Conservation (phyloP, 53 echinoderm and acorn worm species). For the Paracentrotus lividus region DNA sequence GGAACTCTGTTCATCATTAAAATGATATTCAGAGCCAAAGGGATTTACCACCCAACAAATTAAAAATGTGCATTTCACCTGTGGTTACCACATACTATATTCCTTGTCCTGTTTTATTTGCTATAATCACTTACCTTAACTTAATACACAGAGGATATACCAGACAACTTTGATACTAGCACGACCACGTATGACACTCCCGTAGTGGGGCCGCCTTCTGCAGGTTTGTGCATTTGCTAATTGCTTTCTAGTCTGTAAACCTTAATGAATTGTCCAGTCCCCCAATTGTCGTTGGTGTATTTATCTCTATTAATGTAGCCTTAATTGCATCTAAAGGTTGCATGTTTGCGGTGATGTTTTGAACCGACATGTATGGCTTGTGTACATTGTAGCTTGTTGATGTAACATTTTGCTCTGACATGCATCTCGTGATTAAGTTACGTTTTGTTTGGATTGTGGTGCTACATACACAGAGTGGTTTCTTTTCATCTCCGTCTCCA, state of each 20-base stretch:
- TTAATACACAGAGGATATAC: slow-evolving; percentile 60
- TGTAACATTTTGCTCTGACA: background rate
- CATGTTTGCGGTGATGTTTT: background rate
- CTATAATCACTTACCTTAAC: slow-evolving; percentile 44
- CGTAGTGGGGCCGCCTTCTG: slow-evolving; percentile 61
- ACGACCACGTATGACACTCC: slow-evolving; percentile 62
- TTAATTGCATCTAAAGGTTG: slow-evolving; percentile 27
- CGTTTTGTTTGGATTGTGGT: background rate
- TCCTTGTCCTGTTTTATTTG: slow-evolving; percentile 41
- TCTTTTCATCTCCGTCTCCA: background rate
- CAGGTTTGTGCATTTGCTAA: slow-evolving; percentile 69
- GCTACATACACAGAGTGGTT: background rate
- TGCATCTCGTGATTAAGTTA: background rate
- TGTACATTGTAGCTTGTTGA: background rate
- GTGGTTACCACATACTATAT: slow-evolving; percentile 36
- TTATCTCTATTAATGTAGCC: slow-evolving; percentile 8
- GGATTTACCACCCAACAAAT: too few species aligned
- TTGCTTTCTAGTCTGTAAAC: slow-evolving; percentile 49
- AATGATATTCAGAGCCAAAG: too few species aligned
- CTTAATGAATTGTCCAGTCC: background rate
- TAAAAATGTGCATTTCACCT: slow-evolving; percentile 50
- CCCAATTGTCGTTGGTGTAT: slow-evolving; percentile 3
- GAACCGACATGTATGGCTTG: background rate
- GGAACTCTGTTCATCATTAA: too few species aligned
- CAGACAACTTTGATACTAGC: slow-evolving; percentile 67